These are phyloP conservation scores for Ginglymostoma cirratum DNA, from an alignment of 2,113 vertebrate species.

Conservation along the genomic window DNA sequence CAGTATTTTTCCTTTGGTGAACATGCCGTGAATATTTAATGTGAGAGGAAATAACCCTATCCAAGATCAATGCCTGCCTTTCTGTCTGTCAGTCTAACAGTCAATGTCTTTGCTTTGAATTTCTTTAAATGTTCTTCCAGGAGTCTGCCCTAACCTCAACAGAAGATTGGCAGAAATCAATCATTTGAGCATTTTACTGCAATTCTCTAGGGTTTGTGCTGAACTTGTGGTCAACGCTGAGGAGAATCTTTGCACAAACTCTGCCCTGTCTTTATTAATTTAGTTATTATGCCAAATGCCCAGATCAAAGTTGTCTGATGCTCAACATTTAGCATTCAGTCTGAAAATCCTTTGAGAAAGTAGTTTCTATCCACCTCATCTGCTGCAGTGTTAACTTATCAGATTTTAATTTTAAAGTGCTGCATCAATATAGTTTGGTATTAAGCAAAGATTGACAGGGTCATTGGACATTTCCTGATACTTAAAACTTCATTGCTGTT, in stretches of 20 bases:
- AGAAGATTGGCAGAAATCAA: neutral
- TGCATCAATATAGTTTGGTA: neutral
- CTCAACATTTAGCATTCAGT: neutral
- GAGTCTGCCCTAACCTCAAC: neutral
- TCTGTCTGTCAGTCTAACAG: neutral
- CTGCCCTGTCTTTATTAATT: neutral
- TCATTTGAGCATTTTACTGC: neutral
- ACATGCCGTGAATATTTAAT: neutral
- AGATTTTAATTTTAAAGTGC: slow-evolving; percentile 1
- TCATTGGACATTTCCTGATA: neutral
- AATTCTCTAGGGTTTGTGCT: neutral
- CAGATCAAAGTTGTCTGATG: neutral
- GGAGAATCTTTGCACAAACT: neutral
- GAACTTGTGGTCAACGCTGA: neutral
- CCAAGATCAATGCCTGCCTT: neutral
- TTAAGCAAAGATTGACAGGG: neutral
- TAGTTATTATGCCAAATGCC: neutral
- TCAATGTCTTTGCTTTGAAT: neutral
- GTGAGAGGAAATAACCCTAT: neutral
- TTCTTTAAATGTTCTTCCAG: neutral
- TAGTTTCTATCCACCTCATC: neutral
- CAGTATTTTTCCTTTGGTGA: neutral
- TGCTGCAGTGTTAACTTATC: neutral
- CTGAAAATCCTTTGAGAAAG: neutral
- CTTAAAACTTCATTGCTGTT: neutral